A percentile compares a stretch with the other conserved stretches of the same genome.
Evolutionary conservation across 2,113 vertebrate genomes (phyloP).

Genomic region (Chloroceryle aenea): DNA sequence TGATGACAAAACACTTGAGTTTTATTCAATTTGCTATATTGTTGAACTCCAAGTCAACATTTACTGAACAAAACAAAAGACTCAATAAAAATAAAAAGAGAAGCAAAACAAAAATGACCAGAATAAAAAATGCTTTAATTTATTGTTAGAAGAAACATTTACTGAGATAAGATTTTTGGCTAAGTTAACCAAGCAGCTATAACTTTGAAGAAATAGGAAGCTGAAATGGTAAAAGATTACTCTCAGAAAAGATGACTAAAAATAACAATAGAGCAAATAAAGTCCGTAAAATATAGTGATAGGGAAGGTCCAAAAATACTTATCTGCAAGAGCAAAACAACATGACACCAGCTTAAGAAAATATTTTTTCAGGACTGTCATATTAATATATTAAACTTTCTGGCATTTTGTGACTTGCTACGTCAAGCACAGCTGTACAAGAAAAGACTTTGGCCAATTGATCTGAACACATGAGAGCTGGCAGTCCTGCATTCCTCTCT

Average conservation of each 20-base stretch:
- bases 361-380: conserved; percentile 20
- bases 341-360: conserved; percentile 31
- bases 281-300: background rate
- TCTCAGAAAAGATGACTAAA: conserved; percentile 44
- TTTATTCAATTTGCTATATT: background rate
- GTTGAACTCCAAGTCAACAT: background rate
- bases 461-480: background rate
- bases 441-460: background rate
- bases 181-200: background rate
- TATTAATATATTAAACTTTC: background rate
- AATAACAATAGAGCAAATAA: conserved; percentile 47
- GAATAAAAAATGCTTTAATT: background rate
- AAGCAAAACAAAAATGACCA: background rate
- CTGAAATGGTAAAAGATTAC: background rate
- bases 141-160: background rate
- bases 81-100: background rate
- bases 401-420: background rate
- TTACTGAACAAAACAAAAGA: background rate
- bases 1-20: background rate
- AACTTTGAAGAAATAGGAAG: conserved; percentile 6
- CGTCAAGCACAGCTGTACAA: fast-evolving
- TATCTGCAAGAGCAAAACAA: conserved; percentile 52
- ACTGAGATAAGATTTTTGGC: conserved; percentile 17
- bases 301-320: conserved; percentile 39
- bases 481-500: background rate